Base-by-base conservation (phyloP, 1,140 invertebrate species). In the Stratiolaelaps scimitus region DNA sequence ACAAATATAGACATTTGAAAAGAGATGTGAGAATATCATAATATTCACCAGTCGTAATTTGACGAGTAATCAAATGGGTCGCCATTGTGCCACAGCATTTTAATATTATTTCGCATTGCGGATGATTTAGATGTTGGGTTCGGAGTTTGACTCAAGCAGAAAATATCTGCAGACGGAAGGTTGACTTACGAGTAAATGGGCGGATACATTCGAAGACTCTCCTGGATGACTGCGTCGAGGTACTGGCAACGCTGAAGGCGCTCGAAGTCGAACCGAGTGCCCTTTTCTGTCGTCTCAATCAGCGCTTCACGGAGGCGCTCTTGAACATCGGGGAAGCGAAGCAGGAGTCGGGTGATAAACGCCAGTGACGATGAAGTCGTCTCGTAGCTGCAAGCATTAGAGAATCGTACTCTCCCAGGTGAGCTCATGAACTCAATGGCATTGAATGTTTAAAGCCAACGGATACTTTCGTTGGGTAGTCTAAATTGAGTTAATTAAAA, bases 211-310 rank as follows among this genome's bases (percentile, higher is more conserved):
- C 53, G 53, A 17, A 60, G 53, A 10, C 53, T 20, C 20, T 60
- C 53, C 10, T 60, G 53, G 53, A 60, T 26, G 23, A 60, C 53
- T 10, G 53, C 53, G 17, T 60, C 53, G 4, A 23, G 15, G 53
- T 60, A 60, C 34, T 60, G 53, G 20, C 53, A 60, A 15, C 53
- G 53, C 10, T 60, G 53, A 17, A 60, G 53, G 17, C 53, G 53
- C 4, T 60, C 53, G 23, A 60, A 26, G 34, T 60, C 53, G 53
- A 60, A 60, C 23, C 34, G 26, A 6, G 17, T 60, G 17, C 53
- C 53, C 15, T 60, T 26, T 15, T n/a, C 20, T 10, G 53, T 60
- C 15, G 23, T 23, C 26, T 60, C 23, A 15, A 60, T 15, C 17
- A 60, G 53, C 15, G 26, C 53, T 17, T 26, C 17, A 6, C 53